Base-by-base conservation (phyloP, 2,113 vertebrate genomes). In the Hipposideros armiger region DNA sequence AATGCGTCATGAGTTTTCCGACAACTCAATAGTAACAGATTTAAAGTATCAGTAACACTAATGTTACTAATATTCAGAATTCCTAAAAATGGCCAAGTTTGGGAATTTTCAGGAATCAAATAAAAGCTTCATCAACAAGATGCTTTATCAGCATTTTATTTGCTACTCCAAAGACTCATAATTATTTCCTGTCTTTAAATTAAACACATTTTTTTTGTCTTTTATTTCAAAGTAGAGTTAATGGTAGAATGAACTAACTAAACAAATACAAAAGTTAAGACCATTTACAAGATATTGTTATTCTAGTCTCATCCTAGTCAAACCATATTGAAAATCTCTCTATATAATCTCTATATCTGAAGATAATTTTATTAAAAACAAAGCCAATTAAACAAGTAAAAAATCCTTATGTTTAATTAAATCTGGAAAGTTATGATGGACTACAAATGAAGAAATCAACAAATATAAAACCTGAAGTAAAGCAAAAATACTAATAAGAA, bases 151-250 rank as follows among this genome's bases (percentile, higher is more conserved):
- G 85, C 2, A 92, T 78, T 87, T 95, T 90, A 67, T 36, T 66
- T 88, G 60, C 50, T 96, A 66, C 16, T 81, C 30, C n/a, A 89
- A 97, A 91, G 50, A 83, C 10, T 52, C 40, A 24, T 20, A 93
- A 84, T 36, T 95, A 82, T 82, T 89, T 74, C 74, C 50, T 90
- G 42, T 91, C 84, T 95, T 92, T 91, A 81, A 97, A 36, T 36
- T 36, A 92, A 96, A 88, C 3, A 90, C 42, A 91, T 36, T 80
- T 64, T 94, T 94, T 60, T 85, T 93, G 42, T 24, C 77, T 89
- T 82, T 96, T 78, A 94, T 82, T 85, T 90, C 47, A 93, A 94
- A 85, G 52, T 74, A 95, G 17, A 83, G 20, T 91, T 80, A 90
- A 24, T 24, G 73, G 45, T 0, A 64, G 47, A 50, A 50, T 50